Conservation (phyloP, 2,888 invertebrate genomes). For the Acanthosepion esculentum region DNA sequence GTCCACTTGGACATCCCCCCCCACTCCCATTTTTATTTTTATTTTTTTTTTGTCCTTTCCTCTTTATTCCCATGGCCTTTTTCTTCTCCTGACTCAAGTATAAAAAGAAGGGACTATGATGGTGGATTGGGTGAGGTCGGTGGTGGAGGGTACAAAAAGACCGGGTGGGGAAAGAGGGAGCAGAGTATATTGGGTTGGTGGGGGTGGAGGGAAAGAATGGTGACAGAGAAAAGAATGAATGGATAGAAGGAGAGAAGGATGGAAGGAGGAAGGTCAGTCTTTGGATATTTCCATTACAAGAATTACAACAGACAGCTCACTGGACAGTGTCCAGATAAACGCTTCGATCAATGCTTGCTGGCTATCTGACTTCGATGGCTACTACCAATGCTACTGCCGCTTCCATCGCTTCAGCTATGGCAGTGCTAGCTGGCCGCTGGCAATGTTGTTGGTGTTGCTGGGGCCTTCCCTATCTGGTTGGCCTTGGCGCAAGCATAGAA, state of each 20-base stretch:
- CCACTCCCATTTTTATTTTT: neutral
- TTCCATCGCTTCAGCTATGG: neutral
- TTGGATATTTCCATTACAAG: neutral
- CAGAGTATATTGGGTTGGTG: neutral
- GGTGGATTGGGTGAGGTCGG: neutral
- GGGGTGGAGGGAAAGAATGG: neutral
- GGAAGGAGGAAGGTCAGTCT: neutral
- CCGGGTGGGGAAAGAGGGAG: neutral
- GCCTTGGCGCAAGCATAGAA: neutral
- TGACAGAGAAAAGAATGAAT: neutral
- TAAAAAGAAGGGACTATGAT: neutral
- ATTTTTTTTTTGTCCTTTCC: neutral
- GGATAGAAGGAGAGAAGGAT: neutral
- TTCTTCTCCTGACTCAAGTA: neutral
- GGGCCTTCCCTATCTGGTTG: slow-evolving; percentile 24
- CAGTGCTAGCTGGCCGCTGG: neutral
- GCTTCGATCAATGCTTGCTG: slow-evolving; percentile 2
- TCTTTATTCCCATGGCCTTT: neutral
- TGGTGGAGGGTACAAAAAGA: neutral
- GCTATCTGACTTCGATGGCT: slow-evolving; percentile 33
- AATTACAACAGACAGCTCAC: slow-evolving; percentile 33
- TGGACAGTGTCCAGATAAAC: slow-evolving; percentile 33
- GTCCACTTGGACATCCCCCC: neutral
- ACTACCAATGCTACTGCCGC: neutral
- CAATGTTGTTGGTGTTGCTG: neutral